Evolutionary conservation across 1,140 invertebrate species (phyloP).

Genomic region (Drosophila malerkotliana): DNA sequence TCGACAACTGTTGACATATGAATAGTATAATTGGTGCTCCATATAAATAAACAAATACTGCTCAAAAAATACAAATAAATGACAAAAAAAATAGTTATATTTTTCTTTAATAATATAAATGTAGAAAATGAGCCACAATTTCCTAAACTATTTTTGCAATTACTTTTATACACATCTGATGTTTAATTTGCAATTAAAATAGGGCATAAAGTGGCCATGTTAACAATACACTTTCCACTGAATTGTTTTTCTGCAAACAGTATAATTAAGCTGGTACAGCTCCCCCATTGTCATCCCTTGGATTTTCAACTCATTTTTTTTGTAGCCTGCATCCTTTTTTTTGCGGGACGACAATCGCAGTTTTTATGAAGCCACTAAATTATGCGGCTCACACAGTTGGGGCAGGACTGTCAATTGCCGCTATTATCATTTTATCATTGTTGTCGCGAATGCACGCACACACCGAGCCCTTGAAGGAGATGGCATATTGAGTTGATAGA

Average conservation of each 20-base stretch:
- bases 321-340: slow-evolving; percentile 14
- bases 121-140: no score
- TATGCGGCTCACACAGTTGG: slow-evolving; percentile 38
- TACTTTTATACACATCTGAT: neutral
- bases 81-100: neutral
- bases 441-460: slow-evolving; percentile 23
- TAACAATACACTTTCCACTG: neutral
- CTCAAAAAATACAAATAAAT: neutral
- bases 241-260: slow-evolving; percentile 33
- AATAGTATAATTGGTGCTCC: neutral
- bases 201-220: neutral
- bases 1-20: neutral
- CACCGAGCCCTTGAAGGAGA: slow-evolving; percentile 8
- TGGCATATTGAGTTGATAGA: slow-evolving; percentile 50
- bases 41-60: neutral
- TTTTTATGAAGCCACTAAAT: slow-evolving; percentile 51
- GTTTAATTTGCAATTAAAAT: neutral
- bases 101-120: no score
- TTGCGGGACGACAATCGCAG: slow-evolving; percentile 6
- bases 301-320: neutral
- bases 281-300: neutral
- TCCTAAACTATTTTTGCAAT: neutral
- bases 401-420: slow-evolving; percentile 56
- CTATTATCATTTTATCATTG: slow-evolving; percentile 47
- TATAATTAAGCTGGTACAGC: slow-evolving; percentile 30